Base-by-base conservation (phyloP, 1,140 invertebrate genomes). In the Megalonaias nervosa region DNA sequence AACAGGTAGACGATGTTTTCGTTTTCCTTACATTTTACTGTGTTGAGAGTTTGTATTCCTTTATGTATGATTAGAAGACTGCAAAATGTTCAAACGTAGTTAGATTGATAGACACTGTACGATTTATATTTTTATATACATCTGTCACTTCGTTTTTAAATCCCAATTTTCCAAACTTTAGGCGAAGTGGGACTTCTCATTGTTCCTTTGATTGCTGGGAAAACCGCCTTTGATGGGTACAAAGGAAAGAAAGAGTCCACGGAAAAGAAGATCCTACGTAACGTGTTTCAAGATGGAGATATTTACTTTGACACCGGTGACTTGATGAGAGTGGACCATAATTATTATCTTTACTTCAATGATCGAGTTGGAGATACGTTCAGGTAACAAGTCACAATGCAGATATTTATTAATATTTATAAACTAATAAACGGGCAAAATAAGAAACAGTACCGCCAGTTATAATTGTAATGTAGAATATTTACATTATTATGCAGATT, bases 301-400 rank as follows among this genome's bases (percentile, higher is more conserved):
- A 48, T 79, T 16, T 90, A 80, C 76, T 89, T 89, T 75, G 88
- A 89, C 79, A 87, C 67, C 81, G 90, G 89, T 26, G 91, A 91
- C 71, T 71, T 91, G 14, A 74, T 91, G 16, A 83, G 81, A 58
- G 58, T 85, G 57, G 91, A 91, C 77, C 84, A 88, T 58, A 82
- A 89, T 48, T 89, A 90, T 68, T 90, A 88, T 80, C 61, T 91
- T 2, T 91, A 91, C 81, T 91, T 91, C 79, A 84, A 83, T 57
- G 90, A 91, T 80, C 77, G 90, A 69, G 79, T 88, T 59, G 90
- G 90, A 19, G 91, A 91, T 73, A 90, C 89, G 21, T 91, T 89
- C 82, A 86, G 90, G 85, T 90, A 71, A 57, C 62, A 68, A 65
- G 21, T 58, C 17, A 69, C 12, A 69, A 3, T 4, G 38, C 38